Evolutionary conservation across 2,113 vertebrate genomes (phyloP).

Genomic region (Eulemur macaco): DNA sequence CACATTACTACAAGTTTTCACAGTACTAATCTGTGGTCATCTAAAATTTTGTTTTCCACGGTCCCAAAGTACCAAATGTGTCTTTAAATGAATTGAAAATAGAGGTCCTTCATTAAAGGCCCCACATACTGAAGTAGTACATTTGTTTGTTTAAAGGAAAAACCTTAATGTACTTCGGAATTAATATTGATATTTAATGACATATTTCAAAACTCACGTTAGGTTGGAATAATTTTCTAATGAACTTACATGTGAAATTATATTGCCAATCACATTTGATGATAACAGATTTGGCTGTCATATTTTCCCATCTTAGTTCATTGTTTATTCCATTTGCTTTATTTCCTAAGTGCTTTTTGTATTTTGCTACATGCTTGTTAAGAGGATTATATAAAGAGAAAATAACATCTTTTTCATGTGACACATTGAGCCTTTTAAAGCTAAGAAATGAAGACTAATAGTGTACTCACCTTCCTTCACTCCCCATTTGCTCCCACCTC

Average conservation of each 20-base stretch:
- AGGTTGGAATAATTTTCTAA: conserved; percentile 1
- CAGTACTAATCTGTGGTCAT: background rate
- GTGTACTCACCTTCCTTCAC: background rate
- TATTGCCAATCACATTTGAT: background rate
- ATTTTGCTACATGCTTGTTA: conserved; percentile 18
- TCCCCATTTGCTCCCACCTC: background rate
- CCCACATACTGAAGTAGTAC: background rate
- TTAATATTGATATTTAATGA: conserved; percentile 12
- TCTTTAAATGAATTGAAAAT: conserved; percentile 35
- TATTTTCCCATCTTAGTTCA: background rate
- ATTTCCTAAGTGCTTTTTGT: background rate
- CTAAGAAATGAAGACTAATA: background rate
- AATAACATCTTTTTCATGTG: background rate
- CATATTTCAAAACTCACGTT: conserved; percentile 2
- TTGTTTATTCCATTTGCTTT: conserved; percentile 12
- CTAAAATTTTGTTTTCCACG: conserved; percentile 1
- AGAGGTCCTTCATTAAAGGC: background rate
- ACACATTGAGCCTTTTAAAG: background rate
- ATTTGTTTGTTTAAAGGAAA: conserved; percentile 31
- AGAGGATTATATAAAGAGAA: background rate
- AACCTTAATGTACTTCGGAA: background rate
- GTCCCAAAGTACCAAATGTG: background rate
- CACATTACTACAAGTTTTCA: background rate
- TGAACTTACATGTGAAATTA: background rate
- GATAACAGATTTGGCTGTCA: background rate